These are phyloP conservation scores for Adineta ricciae DNA, from an alignment of 2,888 invertebrate species.

Conservation along the genomic window DNA sequence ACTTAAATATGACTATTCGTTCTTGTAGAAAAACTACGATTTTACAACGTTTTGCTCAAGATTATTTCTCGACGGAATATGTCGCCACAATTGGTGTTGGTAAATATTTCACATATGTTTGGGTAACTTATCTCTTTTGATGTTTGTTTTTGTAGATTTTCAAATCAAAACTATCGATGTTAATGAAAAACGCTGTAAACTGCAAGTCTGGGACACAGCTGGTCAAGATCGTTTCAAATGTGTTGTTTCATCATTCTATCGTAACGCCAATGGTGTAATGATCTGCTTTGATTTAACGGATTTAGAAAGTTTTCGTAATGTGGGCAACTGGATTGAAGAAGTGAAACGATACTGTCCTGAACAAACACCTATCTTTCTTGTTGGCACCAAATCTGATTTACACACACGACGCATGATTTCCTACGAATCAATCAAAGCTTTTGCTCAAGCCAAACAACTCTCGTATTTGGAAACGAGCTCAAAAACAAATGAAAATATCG, in stretches of 20 bases:
- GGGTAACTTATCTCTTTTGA: neutral
- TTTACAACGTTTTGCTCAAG: slow-evolving; percentile 46
- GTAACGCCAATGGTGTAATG: slow-evolving; percentile 99
- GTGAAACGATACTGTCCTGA: slow-evolving; percentile 94
- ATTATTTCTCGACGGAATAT: slow-evolving; percentile 47
- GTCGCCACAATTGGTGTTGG: slow-evolving; percentile 46
- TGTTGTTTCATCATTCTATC: slow-evolving; percentile 95
- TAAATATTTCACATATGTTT: neutral
- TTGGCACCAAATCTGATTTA: slow-evolving; percentile 92
- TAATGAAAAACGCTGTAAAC: slow-evolving; percentile 55
- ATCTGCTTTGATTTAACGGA: slow-evolving; percentile 97
- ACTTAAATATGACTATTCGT: no score
- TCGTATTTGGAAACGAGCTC: slow-evolving; percentile 99
- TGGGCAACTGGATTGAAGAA: slow-evolving; percentile 96
- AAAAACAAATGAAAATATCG: slow-evolving; percentile 90
- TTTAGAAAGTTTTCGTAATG: slow-evolving; percentile 96
- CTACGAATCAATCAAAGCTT: slow-evolving; percentile 79
- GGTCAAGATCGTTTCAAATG: slow-evolving; percentile 52
- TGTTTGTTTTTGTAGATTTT: slow-evolving; percentile 44
- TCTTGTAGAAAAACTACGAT: slow-evolving; percentile 41
- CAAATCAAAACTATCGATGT: slow-evolving; percentile 55
- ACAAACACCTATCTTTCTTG: slow-evolving; percentile 97
- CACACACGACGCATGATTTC: slow-evolving; percentile 87
- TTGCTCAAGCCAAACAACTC: slow-evolving; percentile 92
- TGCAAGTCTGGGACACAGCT: slow-evolving; percentile 52